Percentiles rank a stretch among this genome's conserved stretches.
Evolutionary conservation across 2,888 invertebrate species (phyloP).

Genomic region (Drosophila suboccidentalis): DNA sequence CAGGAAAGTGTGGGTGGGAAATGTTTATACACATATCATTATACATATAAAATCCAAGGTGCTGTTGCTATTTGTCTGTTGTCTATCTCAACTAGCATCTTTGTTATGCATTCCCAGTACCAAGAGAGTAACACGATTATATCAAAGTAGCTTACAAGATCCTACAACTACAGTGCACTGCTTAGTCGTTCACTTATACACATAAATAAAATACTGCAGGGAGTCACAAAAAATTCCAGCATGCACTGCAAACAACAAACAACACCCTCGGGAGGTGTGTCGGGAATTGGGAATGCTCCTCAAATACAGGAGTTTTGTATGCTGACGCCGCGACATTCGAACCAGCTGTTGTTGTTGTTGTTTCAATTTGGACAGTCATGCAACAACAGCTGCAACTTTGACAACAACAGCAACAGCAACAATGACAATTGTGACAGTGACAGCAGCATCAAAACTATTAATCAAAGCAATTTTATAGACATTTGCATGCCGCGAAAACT

Average conservation of each 20-base stretch:
- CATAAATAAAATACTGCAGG: background rate
- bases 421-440: background rate
- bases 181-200: constrained; percentile 1
- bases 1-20: constrained; percentile 53
- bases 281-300: constrained; percentile 10
- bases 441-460: constrained; percentile 25
- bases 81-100: background rate
- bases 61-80: constrained; percentile 14
- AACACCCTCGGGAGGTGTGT: constrained; percentile 23
- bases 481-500: constrained; percentile 14
- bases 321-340: constrained; percentile 14
- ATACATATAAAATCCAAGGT: background rate
- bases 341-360: constrained; percentile 5
- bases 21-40: constrained; percentile 1
- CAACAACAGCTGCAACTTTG: constrained; percentile 22
- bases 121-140: background rate
- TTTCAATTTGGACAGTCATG: constrained; percentile 36
- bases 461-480: constrained; percentile 26
- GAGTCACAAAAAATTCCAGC: constrained; percentile 28
- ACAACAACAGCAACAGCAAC: constrained; percentile 1
- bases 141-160: background rate
- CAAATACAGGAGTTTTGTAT: constrained; percentile 18
- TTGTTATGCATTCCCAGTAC: constrained; percentile 17
- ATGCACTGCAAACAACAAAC: constrained; percentile 37
- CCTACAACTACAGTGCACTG: constrained; percentile 11